Percentiles rank a stretch among this genome's conserved stretches.
Evolutionary conservation across 2,797 vertebrate genomes (phyloP).

Genomic region (Clarias platycephalus): DNA sequence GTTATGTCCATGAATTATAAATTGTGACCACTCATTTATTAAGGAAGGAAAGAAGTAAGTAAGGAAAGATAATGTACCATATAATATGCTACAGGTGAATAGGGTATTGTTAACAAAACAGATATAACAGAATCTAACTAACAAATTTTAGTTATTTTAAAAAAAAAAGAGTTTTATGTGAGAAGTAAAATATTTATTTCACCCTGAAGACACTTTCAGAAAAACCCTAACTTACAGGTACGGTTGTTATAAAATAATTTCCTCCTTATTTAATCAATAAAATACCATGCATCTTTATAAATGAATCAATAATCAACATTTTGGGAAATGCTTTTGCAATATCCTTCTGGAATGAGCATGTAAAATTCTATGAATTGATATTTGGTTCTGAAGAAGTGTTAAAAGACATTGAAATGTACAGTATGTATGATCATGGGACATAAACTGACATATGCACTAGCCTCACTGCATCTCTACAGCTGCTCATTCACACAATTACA

Average conservation of each 20-base stretch:
- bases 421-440: not conserved
- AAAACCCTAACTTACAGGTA: not conserved
- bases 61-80: not conserved
- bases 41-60: not conserved
- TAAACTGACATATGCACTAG: not conserved
- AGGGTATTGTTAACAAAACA: not conserved
- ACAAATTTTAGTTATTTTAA: too few species aligned
- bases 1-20: not conserved
- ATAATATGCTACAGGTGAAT: not conserved
- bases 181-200: not conserved
- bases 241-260: not conserved
- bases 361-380: not conserved
- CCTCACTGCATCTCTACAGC: not conserved
- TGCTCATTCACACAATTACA: not conserved
- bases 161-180: too few species aligned
- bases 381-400: not conserved
- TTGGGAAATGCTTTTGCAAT: not conserved
- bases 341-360: not conserved
- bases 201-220: not conserved
- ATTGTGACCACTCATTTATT: not conserved
- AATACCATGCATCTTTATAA: not conserved
- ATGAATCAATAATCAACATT: not conserved
- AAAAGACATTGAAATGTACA: not conserved
- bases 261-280: not conserved
- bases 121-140: not conserved